phyloP scores from a whole-genome alignment of 2,797 vertebrate species.

The Tolypeutes matacus region DNA sequence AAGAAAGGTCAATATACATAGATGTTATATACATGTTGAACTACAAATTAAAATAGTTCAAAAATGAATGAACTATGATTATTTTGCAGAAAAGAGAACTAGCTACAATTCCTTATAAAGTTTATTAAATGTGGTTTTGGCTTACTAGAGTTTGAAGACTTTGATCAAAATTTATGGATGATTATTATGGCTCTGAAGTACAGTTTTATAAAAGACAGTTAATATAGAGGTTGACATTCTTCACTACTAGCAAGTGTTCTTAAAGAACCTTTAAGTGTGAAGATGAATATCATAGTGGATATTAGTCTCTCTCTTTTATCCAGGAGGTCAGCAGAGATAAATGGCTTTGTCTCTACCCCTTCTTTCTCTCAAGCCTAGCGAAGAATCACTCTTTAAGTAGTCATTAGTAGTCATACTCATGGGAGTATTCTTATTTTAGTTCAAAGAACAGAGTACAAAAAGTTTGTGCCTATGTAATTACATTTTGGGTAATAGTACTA shows the following conservation, averaged over 20 bases:
- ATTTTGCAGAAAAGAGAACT: background rate
- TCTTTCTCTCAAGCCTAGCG: background rate
- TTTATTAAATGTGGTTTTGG: background rate
- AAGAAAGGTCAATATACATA: background rate
- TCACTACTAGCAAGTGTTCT: background rate
- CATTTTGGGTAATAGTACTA: background rate
- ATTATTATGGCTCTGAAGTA: background rate
- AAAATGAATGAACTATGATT: background rate
- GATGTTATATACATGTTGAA: background rate
- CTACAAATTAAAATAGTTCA: background rate
- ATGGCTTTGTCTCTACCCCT: background rate
- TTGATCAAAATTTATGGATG: slow-evolving; percentile 28
- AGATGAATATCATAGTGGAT: background rate
- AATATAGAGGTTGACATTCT: background rate
- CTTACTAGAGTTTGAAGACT: background rate
- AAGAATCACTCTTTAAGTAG: background rate
- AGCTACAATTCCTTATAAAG: background rate
- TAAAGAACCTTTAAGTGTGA: background rate
- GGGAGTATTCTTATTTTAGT: background rate
- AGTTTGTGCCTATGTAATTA: background rate
- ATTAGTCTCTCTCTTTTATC: background rate
- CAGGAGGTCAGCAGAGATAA: background rate
- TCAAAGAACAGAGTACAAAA: background rate
- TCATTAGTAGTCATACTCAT: background rate
- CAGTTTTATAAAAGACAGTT: background rate